phyloP scores from a whole-genome alignment of 2,888 invertebrate genomes.

The Nomada lathburiana region DNA sequence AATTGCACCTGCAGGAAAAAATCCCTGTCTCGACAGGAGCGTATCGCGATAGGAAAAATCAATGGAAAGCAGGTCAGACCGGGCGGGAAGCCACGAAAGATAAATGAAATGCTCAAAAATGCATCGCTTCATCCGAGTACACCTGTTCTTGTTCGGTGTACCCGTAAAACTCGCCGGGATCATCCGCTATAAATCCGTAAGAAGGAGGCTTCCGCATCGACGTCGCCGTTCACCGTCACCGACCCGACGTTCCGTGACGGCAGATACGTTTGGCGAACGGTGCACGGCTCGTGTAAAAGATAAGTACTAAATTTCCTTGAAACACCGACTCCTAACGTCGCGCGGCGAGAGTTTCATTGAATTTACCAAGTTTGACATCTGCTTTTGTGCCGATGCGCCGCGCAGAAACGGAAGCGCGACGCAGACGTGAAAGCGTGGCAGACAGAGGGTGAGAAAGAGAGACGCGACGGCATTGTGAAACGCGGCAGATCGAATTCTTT shows the following conservation, averaged over 20 bases:
- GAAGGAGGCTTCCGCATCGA: conserved; percentile 40
- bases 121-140: conserved; percentile 44
- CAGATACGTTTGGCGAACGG: conserved; percentile 41
- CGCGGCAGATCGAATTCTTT: conserved; percentile 22
- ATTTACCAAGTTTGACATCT: conserved; percentile 60
- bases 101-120: conserved; percentile 65
- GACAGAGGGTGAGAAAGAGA: not conserved
- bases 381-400: conserved; percentile 52
- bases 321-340: conserved; percentile 43
- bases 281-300: conserved; percentile 44
- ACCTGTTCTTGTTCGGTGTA: conserved; percentile 43
- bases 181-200: conserved; percentile 60
- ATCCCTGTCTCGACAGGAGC: not conserved
- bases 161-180: conserved; percentile 62
- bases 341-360: conserved; percentile 53
- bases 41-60: not conserved
- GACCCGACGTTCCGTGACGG: conserved; percentile 23
- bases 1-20: too few species aligned
- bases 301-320: conserved; percentile 61
- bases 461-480: conserved; percentile 8
- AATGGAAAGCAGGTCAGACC: not conserved
- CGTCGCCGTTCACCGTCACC: conserved; percentile 19
- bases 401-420: conserved; percentile 27
- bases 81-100: conserved; percentile 4
- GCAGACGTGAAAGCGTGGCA: not conserved